These are phyloP conservation scores for Macrotis lagotis DNA, from an alignment of 2,113 vertebrate genomes.

Conservation along the genomic window DNA sequence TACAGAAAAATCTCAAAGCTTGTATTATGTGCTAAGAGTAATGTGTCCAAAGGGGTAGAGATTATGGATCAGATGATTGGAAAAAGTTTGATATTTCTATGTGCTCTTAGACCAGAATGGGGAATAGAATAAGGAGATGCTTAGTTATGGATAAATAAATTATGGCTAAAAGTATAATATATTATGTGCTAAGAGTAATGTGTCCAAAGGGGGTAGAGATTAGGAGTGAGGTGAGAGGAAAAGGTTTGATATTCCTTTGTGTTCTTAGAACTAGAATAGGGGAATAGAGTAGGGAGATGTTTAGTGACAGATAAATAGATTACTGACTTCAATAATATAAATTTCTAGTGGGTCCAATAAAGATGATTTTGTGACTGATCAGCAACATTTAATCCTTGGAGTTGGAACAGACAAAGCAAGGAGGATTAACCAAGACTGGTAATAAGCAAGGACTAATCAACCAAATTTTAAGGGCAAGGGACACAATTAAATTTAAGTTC, in stretches of 20 bases:
- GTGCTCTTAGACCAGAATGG: no score
- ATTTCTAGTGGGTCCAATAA: neutral
- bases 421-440: neutral
- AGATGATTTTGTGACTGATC: neutral
- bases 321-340: neutral
- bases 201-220: neutral
- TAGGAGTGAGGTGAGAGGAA: neutral
- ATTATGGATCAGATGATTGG: neutral
- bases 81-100: no score
- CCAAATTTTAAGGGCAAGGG: no score
- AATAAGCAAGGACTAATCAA: neutral
- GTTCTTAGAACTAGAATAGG: no score
- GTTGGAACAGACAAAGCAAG: neutral
- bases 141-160: neutral
- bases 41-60: neutral
- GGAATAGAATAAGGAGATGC: neutral
- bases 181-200: neutral
- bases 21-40: neutral
- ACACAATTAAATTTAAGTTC: no score
- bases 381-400: neutral
- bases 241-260: no score
- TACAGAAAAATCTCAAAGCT: neutral
- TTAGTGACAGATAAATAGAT: neutral
- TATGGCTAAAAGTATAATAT: no score
- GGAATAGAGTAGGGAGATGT: neutral